phyloP scores from a whole-genome alignment of 2,113 vertebrate species.

The Dendrocopos noguchii region DNA sequence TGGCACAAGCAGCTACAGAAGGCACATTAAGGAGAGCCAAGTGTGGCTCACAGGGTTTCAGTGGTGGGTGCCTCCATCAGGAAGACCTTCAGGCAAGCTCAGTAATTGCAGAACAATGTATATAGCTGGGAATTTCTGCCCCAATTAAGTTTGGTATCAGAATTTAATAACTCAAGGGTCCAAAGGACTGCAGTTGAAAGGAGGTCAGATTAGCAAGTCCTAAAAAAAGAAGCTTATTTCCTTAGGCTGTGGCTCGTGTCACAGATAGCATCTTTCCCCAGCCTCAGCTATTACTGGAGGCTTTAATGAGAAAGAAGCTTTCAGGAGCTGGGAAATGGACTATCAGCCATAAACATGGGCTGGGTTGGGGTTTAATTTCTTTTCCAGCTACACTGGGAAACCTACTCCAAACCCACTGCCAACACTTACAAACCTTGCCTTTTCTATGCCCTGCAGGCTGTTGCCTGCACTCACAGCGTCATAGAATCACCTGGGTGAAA shows the following conservation, averaged over 20 bases:
- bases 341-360: neutral
- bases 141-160: neutral
- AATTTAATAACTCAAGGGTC: slow-evolving; percentile 35
- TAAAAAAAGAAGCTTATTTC: slow-evolving; percentile 54
- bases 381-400: neutral
- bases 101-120: neutral
- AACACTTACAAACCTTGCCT: neutral
- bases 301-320: slow-evolving; percentile 10
- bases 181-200: neutral
- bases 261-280: slow-evolving; percentile 1
- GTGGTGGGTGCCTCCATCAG: too few species aligned
- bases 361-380: neutral
- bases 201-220: slow-evolving; percentile 14
- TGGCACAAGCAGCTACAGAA: neutral
- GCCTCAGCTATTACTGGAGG: neutral
- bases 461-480: neutral
- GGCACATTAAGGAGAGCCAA: neutral
- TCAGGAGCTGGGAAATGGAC: neutral
- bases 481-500: too few species aligned
- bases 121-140: neutral
- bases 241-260: neutral
- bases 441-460: neutral
- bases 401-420: neutral
- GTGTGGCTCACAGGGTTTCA: neutral
- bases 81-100: neutral